These are phyloP conservation scores for Plebejus anna DNA, from an alignment of 2,888 invertebrate genomes.

Conservation along the genomic window DNA sequence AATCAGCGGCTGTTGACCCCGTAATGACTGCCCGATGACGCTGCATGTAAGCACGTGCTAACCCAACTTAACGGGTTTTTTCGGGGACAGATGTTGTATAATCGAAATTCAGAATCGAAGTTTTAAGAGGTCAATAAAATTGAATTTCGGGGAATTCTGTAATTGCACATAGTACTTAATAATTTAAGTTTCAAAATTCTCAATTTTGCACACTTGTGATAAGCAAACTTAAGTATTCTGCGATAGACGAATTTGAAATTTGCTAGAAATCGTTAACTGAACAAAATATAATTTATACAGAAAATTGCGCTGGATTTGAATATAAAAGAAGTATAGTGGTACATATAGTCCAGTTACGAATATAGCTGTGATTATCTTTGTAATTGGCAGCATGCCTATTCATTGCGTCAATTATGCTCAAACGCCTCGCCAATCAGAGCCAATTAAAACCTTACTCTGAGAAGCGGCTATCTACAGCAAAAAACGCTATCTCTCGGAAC, in stretches of 20 bases:
- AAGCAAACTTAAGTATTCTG: not conserved
- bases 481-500: not conserved
- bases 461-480: not conserved
- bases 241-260: no score
- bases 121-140: conserved; percentile 6
- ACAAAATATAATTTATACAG: no score
- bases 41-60: conserved; percentile 70
- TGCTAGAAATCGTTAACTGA: not conserved
- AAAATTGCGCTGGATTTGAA: not conserved
- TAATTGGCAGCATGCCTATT: conserved; percentile 15
- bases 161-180: not conserved
- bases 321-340: not conserved
- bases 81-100: conserved; percentile 38
- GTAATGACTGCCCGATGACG: conserved; percentile 78
- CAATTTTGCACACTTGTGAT: not conserved
- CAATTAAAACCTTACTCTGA: conserved; percentile 19
- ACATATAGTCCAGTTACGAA: not conserved
- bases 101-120: conserved; percentile 10
- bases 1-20: conserved; percentile 75
- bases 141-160: conserved; percentile 31
- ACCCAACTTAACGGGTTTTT: conserved; percentile 43
- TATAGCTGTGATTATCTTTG: conserved; percentile 10
- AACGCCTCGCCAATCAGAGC: conserved; percentile 22
- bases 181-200: not conserved
- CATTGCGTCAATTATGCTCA: conserved; percentile 18